A percentile compares a stretch with the other conserved stretches of the same genome.
Evolutionary conservation across 2,888 invertebrate genomes (phyloP).

Genomic region (Gortyna flavago): DNA sequence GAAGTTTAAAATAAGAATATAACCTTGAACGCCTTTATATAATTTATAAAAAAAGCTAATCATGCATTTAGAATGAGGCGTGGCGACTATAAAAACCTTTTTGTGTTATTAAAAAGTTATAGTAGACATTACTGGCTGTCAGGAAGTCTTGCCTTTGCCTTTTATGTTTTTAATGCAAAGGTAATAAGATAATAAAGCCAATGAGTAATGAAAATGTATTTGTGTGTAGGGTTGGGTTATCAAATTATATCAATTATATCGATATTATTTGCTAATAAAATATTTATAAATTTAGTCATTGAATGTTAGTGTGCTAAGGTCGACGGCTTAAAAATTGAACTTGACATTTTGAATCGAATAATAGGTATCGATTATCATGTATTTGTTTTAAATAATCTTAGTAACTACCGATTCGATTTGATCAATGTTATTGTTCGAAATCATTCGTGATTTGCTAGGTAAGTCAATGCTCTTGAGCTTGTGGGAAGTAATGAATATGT

Average conservation of each 20-base stretch:
- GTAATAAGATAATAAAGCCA: constrained; percentile 39
- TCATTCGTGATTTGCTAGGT: constrained; percentile 29
- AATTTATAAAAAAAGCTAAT: constrained; percentile 49
- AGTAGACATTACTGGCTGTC: constrained; percentile 47
- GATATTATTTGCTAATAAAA: constrained; percentile 34
- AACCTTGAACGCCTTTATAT: constrained; percentile 56
- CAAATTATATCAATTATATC: constrained; percentile 36
- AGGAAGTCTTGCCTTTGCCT: constrained; percentile 55
- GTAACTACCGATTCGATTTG: constrained; percentile 51
- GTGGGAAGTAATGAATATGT: constrained; percentile 24
- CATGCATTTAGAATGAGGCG: constrained; percentile 53
- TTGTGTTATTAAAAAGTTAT: constrained; percentile 57
- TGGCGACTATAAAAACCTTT: constrained; percentile 56
- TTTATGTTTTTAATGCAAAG: constrained; percentile 36
- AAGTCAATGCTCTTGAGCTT: constrained; percentile 23
- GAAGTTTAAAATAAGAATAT: constrained; percentile 55
- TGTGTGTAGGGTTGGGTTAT: constrained; percentile 10
- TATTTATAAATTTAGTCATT: constrained; percentile 49
- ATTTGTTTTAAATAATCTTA: constrained; percentile 57
- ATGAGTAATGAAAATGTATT: constrained; percentile 24
- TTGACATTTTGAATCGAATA: constrained; percentile 62
- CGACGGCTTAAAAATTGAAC: constrained; percentile 63
- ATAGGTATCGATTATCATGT: constrained; percentile 49
- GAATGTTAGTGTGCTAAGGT: constrained; percentile 69
- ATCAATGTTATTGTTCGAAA: constrained; percentile 38